These are phyloP conservation scores for Rhegmatorhina hoffmannsi DNA, from an alignment of 2,113 vertebrate genomes.

Conservation along the genomic window DNA sequence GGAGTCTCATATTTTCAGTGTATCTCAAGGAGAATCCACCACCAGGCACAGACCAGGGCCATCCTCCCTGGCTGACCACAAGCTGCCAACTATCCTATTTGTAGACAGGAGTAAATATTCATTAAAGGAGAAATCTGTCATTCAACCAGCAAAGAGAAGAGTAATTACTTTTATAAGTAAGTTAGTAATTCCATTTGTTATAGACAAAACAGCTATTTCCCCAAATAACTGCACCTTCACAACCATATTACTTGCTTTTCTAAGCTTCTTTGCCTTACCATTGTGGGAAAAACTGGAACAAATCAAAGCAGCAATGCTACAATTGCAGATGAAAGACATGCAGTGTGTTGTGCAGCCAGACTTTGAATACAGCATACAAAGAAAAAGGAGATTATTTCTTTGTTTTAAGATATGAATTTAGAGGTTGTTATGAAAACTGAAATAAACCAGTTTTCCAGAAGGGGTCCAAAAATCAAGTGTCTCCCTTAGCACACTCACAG, in stretches of 20 bases:
- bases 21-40: background rate
- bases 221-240: conserved; percentile 14
- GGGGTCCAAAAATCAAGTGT: background rate
- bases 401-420: background rate
- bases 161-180: conserved; percentile 8
- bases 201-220: conserved; percentile 3
- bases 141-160: background rate
- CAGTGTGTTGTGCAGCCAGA: background rate
- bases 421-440: background rate
- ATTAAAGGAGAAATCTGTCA: background rate
- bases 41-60: background rate
- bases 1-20: background rate
- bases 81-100: background rate
- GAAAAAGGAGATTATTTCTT: background rate
- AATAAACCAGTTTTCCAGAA: conserved; percentile 8
- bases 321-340: background rate
- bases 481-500: background rate
- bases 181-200: conserved; percentile 6
- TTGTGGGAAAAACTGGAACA: background rate
- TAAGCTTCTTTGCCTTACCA: background rate
- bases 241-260: background rate
- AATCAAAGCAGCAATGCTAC: background rate
- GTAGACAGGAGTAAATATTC: background rate
- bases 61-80: background rate
- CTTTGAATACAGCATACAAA: background rate